phyloP scores from a whole-genome alignment of 2,888 invertebrate genomes.

The Calliscelio sp. region DNA sequence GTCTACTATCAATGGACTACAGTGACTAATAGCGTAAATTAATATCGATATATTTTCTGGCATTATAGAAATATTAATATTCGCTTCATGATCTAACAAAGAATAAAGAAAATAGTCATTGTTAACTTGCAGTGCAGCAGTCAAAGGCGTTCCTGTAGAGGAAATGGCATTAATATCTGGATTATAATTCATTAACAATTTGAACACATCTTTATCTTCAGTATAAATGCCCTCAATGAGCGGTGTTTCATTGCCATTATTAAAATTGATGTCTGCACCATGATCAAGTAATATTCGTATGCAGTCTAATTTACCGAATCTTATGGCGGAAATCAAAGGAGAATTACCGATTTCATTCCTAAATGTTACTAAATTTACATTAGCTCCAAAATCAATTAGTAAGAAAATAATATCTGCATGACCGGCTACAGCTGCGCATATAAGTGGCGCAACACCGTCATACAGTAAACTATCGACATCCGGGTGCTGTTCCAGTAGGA shows the following conservation, averaged over 20 bases:
- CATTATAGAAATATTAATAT: too few species aligned
- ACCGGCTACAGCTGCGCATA: background rate
- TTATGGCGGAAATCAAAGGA: background rate
- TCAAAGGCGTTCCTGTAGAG: background rate
- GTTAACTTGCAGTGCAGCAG: background rate
- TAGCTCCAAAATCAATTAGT: background rate
- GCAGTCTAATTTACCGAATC: background rate
- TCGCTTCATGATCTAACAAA: too few species aligned
- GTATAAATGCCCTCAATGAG: background rate
- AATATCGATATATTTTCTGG: too few species aligned
- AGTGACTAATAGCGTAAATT: too few species aligned
- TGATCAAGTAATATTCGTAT: background rate
- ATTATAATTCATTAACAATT: background rate
- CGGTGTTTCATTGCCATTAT: background rate
- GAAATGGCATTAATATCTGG: background rate
- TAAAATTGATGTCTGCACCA: background rate
- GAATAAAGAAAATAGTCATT: too few species aligned
- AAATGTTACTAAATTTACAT: background rate
- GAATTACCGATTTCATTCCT: background rate
- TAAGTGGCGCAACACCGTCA: background rate
- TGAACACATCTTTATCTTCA: background rate
- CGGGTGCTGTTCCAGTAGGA: background rate
- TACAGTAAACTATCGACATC: background rate
- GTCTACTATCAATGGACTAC: too few species aligned
- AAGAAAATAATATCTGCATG: background rate